These are phyloP conservation scores for Hyalella azteca DNA, from an alignment of 2,888 invertebrate species.

Conservation along the genomic window DNA sequence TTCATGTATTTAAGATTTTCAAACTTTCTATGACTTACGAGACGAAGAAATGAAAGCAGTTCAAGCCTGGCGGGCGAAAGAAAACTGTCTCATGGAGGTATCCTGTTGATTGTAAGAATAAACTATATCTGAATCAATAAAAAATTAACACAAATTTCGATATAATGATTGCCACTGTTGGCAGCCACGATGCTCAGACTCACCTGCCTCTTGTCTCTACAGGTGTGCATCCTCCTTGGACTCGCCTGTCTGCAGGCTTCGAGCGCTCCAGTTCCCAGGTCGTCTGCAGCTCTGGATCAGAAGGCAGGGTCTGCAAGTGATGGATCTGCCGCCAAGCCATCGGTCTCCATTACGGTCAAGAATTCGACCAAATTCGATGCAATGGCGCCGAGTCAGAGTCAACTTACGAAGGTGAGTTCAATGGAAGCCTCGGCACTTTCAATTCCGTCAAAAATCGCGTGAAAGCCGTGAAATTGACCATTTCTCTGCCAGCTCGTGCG, in stretches of 20 bases:
- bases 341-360: slow-evolving; percentile 30
- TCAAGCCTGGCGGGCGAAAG: no score
- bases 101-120: no score
- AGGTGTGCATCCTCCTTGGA: background rate
- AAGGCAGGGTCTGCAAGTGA: background rate
- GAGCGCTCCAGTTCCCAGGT: background rate
- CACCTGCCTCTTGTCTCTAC: background rate
- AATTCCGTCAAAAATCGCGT: background rate
- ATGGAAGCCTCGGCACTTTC: slow-evolving; percentile 5
- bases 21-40: no score
- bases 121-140: no score
- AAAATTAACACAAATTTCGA: no score
- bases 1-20: no score
- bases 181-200: no score
- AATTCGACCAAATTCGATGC: slow-evolving; percentile 37
- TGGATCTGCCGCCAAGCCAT: slow-evolving; percentile 1
- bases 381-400: slow-evolving; percentile 16
- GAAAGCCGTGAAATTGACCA: background rate
- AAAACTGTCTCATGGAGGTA: no score
- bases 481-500: background rate
- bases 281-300: background rate
- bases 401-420: slow-evolving; percentile 10
- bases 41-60: no score
- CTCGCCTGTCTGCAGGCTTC: background rate
- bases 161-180: no score